Percentiles rank a stretch among this genome's conserved stretches.
Conservation (phyloP, 2,888 invertebrate species). For the Chesias legatella region DNA sequence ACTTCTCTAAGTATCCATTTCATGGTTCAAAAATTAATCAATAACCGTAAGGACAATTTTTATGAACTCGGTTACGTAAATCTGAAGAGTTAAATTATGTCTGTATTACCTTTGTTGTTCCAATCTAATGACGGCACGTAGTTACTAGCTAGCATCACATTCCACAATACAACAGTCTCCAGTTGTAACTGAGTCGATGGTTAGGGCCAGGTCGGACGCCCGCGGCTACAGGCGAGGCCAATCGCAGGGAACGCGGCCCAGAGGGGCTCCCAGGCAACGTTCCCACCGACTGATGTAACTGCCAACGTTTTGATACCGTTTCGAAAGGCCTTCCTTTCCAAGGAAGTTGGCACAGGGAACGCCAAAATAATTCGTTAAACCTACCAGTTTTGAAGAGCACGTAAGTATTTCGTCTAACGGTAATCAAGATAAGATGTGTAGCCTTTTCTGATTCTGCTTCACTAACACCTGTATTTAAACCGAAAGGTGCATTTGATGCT, state of each 20-base stretch:
- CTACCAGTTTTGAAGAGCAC: no score
- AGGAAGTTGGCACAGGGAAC: slow-evolving; percentile 12
- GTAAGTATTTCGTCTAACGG: no score
- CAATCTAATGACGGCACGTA: slow-evolving; percentile 10
- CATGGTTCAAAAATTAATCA: no score
- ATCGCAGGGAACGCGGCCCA: slow-evolving; percentile 61
- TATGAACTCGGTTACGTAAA: no score
- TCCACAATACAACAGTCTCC: slow-evolving; percentile 29
- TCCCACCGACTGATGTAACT: slow-evolving; percentile 63
- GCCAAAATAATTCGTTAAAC: neutral
- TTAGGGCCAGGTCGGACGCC: slow-evolving; percentile 59
- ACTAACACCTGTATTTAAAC: slow-evolving; percentile 10
- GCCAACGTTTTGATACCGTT: slow-evolving; percentile 41
- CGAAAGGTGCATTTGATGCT: slow-evolving; percentile 12
- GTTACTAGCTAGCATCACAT: slow-evolving; percentile 11
- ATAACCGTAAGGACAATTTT: no score
- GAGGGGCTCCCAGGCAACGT: slow-evolving; percentile 61
- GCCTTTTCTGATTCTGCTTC: slow-evolving; percentile 6
- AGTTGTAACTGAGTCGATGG: slow-evolving; percentile 44
- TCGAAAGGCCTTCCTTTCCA: slow-evolving; percentile 26
- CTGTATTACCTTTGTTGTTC: slow-evolving; percentile 1
- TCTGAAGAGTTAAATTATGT: neutral
- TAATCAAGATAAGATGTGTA: neutral
- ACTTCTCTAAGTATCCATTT: no score
- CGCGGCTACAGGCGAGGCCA: slow-evolving; percentile 53